These are phyloP conservation scores for Heliconius ethilla DNA, from an alignment of 2,888 invertebrate species.

Conservation along the genomic window DNA sequence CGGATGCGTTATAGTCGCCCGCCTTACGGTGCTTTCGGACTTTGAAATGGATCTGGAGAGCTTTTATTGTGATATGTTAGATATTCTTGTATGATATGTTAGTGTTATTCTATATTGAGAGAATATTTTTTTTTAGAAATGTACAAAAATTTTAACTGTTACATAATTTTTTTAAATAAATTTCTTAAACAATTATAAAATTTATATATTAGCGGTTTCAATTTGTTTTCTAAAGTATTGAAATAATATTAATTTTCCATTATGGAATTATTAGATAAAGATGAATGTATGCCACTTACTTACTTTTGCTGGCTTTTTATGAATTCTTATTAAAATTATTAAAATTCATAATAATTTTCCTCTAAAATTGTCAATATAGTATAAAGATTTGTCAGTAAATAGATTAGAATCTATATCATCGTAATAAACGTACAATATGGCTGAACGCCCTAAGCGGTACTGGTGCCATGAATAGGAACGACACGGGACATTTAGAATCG, in stretches of 20 bases:
- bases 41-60: background rate
- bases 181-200: too few relatives aligned
- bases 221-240: too few relatives aligned
- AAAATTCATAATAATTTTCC: background rate
- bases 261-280: too few relatives aligned
- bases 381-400: conserved; percentile 10
- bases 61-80: background rate
- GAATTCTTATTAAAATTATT: background rate
- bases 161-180: too few relatives aligned
- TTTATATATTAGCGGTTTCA: too few relatives aligned
- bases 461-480: background rate
- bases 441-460: conserved; percentile 18
- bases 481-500: conserved; percentile 11
- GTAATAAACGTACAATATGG: conserved; percentile 15
- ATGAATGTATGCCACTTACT: too few relatives aligned
- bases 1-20: conserved; percentile 73
- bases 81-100: background rate
- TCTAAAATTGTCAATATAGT: conserved; percentile 20
- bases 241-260: too few relatives aligned
- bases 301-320: background rate
- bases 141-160: too few relatives aligned
- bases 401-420: conserved; percentile 11
- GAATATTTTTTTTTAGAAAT: too few relatives aligned
- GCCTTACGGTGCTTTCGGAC: conserved; percentile 57
- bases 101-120: too few relatives aligned